Percentiles rank a stretch among this genome's conserved stretches.
Conservation (phyloP, 2,888 invertebrate species). For the Drosophila colorata region DNA sequence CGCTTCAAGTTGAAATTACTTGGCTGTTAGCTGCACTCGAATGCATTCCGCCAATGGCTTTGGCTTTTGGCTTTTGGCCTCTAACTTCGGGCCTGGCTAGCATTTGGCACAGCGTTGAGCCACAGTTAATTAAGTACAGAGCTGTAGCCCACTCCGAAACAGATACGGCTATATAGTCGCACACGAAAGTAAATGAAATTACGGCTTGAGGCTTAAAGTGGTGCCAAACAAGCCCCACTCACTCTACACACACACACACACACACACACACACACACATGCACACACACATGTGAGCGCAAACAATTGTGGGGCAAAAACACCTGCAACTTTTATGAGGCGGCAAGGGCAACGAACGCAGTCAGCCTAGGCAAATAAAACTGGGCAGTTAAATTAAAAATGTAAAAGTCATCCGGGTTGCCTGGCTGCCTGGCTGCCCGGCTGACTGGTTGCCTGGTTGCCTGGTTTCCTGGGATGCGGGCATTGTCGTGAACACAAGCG, state of each 20-base stretch:
- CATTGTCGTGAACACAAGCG: conserved; percentile 32
- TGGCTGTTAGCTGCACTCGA: conserved; percentile 50
- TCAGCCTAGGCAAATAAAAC: conserved; percentile 65
- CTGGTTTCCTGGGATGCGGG: conserved; percentile 14
- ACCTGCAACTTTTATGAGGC: conserved; percentile 56
- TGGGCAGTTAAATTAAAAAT: conserved; percentile 68
- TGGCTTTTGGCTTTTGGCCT: conserved; percentile 11
- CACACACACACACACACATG: background rate
- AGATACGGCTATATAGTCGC: conserved; percentile 11
- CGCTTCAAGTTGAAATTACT: conserved; percentile 65
- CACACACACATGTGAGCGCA: conserved; percentile 1
- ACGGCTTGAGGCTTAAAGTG: conserved; percentile 37
- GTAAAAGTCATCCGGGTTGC: conserved; percentile 38
- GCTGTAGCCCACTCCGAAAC: conserved; percentile 22
- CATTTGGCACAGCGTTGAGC: conserved; percentile 41
- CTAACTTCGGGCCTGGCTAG: conserved; percentile 14
- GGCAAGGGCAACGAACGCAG: conserved; percentile 32
- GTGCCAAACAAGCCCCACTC: conserved; percentile 5
- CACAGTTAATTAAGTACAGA: conserved; percentile 56
- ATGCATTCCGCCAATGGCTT: conserved; percentile 32
- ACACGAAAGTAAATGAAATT: conserved; percentile 18
- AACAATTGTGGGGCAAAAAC: conserved; percentile 26
- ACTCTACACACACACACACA: background rate
- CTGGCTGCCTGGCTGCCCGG: background rate
- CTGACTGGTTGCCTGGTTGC: conserved; percentile 4